Base-by-base conservation (phyloP, 2,888 invertebrate species). In the Limnephilus marmoratus region DNA sequence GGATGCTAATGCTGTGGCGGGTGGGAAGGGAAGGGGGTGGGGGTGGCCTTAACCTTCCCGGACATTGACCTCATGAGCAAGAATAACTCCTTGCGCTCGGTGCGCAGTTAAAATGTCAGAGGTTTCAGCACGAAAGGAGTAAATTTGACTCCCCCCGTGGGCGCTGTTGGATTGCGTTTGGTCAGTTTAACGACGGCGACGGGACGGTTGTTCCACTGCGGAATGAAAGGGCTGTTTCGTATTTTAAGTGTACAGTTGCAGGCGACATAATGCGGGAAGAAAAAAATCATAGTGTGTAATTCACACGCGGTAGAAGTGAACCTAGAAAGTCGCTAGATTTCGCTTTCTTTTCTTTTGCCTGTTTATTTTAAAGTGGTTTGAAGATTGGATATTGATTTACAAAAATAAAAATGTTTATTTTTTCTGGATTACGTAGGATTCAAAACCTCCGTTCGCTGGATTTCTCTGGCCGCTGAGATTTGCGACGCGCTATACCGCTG, bases 11-110 rank as follows among this genome's bases (percentile, higher is more conserved):
- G 85, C 41, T n/a, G 18, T 0, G 68, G 29, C 13, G 31, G 53
- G 45, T 24, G n/a, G 49, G 68, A 3, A 29, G 80, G n/a, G 81
- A 5, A 13, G 81, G 29, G 24, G 81, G 18, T 11, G 49, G 31
- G 11, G 49, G 89, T 85, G 92, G 88, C 91, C 92, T 93, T 93
- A 92, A 92, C 92, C 92, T 91, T 91, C 85, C 45, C 53, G 91
- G 68, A 53, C 92, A 85, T 93, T 91, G 83, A 93, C 92, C 92
- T 34, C 81, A 85, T 37, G 86, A 53, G 81, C 90, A 53, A 81
- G 81, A 86, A 86, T 92, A 89, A 85, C 81, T 92, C 80, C 41
- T 90, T n/a, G 49, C 49, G 82, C 85, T 81, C 88, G 53, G 80
- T 90, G 91, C 90, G 11, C 45, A 87, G 92, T 90, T 91, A 92